Evolutionary conservation across 2,888 invertebrate genomes (phyloP), one percentile per base, ranked within the genome.

Genomic region (Papilio protenor): DNA sequence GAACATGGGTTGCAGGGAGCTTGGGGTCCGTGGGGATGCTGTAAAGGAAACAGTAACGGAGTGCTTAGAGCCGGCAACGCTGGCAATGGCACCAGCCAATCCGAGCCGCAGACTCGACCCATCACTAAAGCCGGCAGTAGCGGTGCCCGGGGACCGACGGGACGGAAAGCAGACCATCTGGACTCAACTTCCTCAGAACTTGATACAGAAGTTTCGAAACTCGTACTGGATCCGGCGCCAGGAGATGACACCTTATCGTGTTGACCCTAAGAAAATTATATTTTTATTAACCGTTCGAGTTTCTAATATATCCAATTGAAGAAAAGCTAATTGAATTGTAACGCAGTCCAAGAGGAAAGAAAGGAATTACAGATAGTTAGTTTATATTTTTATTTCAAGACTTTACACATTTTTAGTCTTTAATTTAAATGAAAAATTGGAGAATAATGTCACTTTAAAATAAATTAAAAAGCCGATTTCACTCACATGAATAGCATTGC

Each of bases 401-500:
- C 16, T 0, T 18, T 18, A 11, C 5, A 16, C 5, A 52, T 16
- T 16, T 16, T 18, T 16, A 52, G 18, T 52, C 8, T 40, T 40
- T 8, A 40, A 16, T 18, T 18, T 18, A 52, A 52, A 52, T 52
- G 6, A 52, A 16, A 14, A 16, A 16, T 16, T 14, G 2, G 27
- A 49, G 14, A 16, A 52, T 5, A 52, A 6, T 52, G 1, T 16
- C 16, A 52, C 14, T 16, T 5, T 18, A 18, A 16, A 40, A 40
- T 16, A 52, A 52, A 52, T 4, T 5, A 4, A 16, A 18, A 4
- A 2, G 52, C 18, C 4, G 27, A 2, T 27, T 27, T 27, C 2
- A 27, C 27, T 85, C 79, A 94, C 94, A 79, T 92, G 92, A 16
- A 92, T 91, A 59, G 91, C 90, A 80, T 96, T 96, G 86, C 98